Percentiles rank a stretch among this genome's conserved stretches.
phyloP scores from a whole-genome alignment of 2,113 vertebrate species.

The Chaenocephalus aceratus region DNA sequence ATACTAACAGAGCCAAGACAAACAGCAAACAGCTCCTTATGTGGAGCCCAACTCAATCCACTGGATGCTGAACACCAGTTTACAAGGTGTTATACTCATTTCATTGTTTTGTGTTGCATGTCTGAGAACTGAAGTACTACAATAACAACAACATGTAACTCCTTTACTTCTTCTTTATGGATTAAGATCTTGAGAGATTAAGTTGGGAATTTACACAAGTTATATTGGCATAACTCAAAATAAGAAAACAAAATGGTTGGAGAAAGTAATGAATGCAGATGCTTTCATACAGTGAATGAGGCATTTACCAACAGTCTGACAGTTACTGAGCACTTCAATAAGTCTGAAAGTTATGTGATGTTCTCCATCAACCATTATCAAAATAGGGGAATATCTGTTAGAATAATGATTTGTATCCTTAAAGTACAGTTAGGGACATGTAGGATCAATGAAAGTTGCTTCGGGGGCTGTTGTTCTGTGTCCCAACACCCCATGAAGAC shows the following conservation, averaged over 20 bases:
- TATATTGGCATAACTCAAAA: background rate
- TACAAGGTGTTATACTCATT: background rate
- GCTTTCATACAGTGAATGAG: background rate
- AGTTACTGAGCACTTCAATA: background rate
- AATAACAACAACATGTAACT: too few relatives aligned
- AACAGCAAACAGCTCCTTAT: background rate
- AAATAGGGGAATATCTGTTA: background rate
- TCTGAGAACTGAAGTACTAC: background rate
- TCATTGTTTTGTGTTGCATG: background rate
- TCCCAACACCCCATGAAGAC: background rate
- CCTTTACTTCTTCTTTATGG: too few relatives aligned
- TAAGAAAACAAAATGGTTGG: background rate
- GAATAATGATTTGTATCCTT: background rate
- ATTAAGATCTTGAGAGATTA: background rate
- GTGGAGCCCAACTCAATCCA: background rate
- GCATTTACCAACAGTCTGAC: too few relatives aligned
- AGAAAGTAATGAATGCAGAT: slow-evolving; percentile 4
- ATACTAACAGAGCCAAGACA: slow-evolving; percentile 25
- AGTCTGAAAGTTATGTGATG: background rate
- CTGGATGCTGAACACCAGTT: background rate
- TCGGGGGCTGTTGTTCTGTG: background rate
- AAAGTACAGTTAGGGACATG: background rate
- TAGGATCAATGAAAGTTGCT: background rate
- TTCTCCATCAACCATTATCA: background rate
- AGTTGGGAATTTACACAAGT: background rate